phyloP scores from a whole-genome alignment of 2,113 vertebrate genomes.

The Ovis aries region ARS-UI_Ramb_v3.0 NC_056058.1:5985501-5986000 shows the following conservation, averaged over 20 bases:
- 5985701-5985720: background rate
- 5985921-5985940: background rate
- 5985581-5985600: background rate
- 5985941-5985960: background rate
- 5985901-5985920: background rate
- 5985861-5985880: background rate
- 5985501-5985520: background rate
- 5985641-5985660: background rate
- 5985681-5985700: background rate
- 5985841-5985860: background rate
- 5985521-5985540: background rate
- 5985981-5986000: no score
- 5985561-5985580: background rate
- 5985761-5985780: background rate
- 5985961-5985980: no score
- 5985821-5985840: background rate
- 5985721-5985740: background rate
- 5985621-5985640: background rate
- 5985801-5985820: background rate
- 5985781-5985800: background rate
- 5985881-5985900: background rate
- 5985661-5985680: background rate
- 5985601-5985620: background rate
- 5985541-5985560: background rate
- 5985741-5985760: background rate